Evolutionary conservation across 1,140 invertebrate genomes (phyloP).

Genomic region (Cherax quadricarinatus): DNA sequence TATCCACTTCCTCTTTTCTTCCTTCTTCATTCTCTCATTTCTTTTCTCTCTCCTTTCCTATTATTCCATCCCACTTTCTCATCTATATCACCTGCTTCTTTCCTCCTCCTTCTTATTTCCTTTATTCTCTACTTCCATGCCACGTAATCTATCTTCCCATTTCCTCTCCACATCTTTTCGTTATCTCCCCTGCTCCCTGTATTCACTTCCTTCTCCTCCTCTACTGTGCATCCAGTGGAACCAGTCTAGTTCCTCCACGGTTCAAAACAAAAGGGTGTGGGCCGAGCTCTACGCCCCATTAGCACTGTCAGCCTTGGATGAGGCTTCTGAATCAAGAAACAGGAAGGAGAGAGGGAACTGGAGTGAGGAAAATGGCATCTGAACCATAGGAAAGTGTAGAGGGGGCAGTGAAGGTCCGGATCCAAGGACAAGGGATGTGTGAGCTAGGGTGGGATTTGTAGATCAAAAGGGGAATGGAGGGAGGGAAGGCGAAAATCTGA

Average conservation of each 20-base stretch:
- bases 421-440: too few species aligned
- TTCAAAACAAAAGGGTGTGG: conserved; percentile 18
- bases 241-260: not conserved
- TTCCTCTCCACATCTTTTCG: too few species aligned
- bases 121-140: too few species aligned
- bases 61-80: not conserved
- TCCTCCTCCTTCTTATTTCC: not conserved
- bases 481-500: too few species aligned
- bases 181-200: not conserved
- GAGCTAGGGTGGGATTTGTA: too few species aligned
- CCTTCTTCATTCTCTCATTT: not conserved
- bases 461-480: too few species aligned
- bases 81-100: not conserved
- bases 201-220: not conserved
- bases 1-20: not conserved
- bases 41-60: not conserved
- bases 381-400: too few species aligned
- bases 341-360: too few species aligned
- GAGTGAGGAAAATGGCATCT: too few species aligned
- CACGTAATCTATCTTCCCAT: not conserved
- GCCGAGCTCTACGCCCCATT: not conserved
- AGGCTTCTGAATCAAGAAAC: not conserved
- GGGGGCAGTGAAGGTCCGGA: too few species aligned
- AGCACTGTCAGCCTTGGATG: not conserved
- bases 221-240: conserved; percentile 1